Evolutionary conservation across 2,888 invertebrate species (phyloP), one percentile per base, ranked within the genome.

Genomic region (Auanema sp.): DNA sequence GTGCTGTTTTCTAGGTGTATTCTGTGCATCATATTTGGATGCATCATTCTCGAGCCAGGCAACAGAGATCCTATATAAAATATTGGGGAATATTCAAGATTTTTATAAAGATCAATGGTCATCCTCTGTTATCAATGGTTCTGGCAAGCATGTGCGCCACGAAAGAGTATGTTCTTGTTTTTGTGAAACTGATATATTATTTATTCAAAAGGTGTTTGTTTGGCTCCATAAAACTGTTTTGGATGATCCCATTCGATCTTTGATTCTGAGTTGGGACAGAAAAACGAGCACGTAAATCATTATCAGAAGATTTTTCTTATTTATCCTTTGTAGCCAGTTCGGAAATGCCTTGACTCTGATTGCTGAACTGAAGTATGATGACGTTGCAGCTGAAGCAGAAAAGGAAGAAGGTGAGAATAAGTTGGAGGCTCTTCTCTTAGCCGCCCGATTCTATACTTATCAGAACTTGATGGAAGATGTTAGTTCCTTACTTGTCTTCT

Each of bases 141-240:
- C 10, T 12, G 43, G 14, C 11, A 65, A 51, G 47, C 58, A 44
- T 12, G 58, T 65, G 12, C 54, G 65, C 16, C 65, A 65, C 44
- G 65, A 65, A 21, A 43, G 54, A 18, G 65, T 64, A 8, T 4
- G 58, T 25, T 49, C 12, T 24, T n/a, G 14, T 24, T 61, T 24
- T 24, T 33, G 24, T 14, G 18, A 8, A 12, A n/a, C n/a, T n/a
- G n/a, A n/a, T 53, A 23, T 12, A 24, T 53, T 11, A 23, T 11
- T 53, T 23, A 10, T 24, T 8, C 41, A 56, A 12, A 6, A 63
- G 63, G 63, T 60, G 6, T 65, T 62, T 40, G 40, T 58, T 8
- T 65, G 65, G 65, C 54, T 65, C 11, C 42, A 53, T 21, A 65
- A 65, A 44, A 62, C 60, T n/a, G 65, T 59, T 11, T 54, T 52